Percentiles rank a stretch among this genome's conserved stretches.
Conservation (phyloP, 2,113 vertebrate genomes). For the Oncorhynchus kisutch region DNA sequence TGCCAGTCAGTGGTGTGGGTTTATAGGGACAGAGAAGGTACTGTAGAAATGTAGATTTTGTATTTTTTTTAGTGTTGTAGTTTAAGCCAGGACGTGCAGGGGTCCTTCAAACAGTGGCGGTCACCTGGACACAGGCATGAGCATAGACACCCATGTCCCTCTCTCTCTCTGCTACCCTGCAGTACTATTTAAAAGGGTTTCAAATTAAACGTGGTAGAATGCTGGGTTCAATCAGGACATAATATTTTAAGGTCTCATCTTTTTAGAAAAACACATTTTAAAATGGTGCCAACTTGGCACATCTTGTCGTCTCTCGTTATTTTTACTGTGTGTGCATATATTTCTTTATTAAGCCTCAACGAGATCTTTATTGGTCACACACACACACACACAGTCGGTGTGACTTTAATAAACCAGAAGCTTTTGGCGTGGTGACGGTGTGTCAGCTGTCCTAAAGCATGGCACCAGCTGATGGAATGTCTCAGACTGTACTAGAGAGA, state of each 20-base stretch:
- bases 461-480: constrained; percentile 72
- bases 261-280: constrained; percentile 3
- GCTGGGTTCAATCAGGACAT: not conserved
- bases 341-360: not conserved
- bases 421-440: constrained; percentile 15
- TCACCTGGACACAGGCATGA: constrained; percentile 1
- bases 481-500: constrained; percentile 40
- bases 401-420: not conserved
- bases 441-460: constrained; percentile 66
- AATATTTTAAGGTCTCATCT: constrained; percentile 9
- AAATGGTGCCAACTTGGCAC: not conserved
- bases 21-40: not conserved
- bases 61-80: not conserved
- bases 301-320: not conserved
- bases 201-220: constrained; percentile 35
- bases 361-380: not conserved
- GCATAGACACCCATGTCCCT: constrained; percentile 28
- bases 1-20: not conserved
- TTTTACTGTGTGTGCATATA: not conserved
- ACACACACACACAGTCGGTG: not conserved
- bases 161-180: constrained; percentile 18
- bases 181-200: constrained; percentile 56
- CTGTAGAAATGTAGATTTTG: not conserved
- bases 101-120: constrained; percentile 4
- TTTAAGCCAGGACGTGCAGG: not conserved